phyloP scores from a whole-genome alignment of 1,140 invertebrate genomes.

The Grapholita molesta region DNA sequence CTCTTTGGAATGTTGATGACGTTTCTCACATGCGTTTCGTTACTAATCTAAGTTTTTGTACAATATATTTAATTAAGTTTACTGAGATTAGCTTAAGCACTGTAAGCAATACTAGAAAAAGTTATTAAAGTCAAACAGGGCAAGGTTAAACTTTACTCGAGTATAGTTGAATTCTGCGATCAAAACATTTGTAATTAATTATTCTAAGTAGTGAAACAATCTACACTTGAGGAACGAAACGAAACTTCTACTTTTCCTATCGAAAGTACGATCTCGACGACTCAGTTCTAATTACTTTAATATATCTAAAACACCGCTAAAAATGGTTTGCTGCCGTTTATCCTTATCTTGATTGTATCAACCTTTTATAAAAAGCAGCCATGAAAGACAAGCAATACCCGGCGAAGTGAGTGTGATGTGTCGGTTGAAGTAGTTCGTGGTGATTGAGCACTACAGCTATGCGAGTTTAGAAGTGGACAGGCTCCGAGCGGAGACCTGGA shows the following conservation, averaged over 20 bases:
- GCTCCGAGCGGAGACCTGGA: constrained; percentile 10
- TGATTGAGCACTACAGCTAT: constrained; percentile 6
- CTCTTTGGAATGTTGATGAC: constrained; percentile 5
- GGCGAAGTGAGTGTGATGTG: neutral
- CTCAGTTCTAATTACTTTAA: neutral
- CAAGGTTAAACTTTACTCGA: neutral
- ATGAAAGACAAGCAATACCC: neutral
- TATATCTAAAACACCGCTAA: neutral
- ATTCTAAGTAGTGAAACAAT: neutral
- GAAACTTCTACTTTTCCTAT: constrained; percentile 6
- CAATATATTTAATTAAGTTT: neutral
- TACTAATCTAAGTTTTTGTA: neutral
- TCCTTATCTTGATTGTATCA: neutral
- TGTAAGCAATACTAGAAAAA: neutral
- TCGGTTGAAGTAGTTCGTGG: constrained; percentile 7
- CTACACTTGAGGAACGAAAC: neutral
- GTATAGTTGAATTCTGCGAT: neutral
- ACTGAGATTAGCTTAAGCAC: neutral
- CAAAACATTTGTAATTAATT: neutral
- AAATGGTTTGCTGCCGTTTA: neutral
- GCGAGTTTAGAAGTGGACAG: neutral
- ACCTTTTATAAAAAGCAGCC: neutral
- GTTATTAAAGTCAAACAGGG: neutral
- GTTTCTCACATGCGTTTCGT: neutral
- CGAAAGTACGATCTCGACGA: constrained; percentile 5